Evolutionary conservation across 2,113 vertebrate species (phyloP), one percentile per base, ranked within the genome.

Genomic region (Illadopsis cleaveri): DNA sequence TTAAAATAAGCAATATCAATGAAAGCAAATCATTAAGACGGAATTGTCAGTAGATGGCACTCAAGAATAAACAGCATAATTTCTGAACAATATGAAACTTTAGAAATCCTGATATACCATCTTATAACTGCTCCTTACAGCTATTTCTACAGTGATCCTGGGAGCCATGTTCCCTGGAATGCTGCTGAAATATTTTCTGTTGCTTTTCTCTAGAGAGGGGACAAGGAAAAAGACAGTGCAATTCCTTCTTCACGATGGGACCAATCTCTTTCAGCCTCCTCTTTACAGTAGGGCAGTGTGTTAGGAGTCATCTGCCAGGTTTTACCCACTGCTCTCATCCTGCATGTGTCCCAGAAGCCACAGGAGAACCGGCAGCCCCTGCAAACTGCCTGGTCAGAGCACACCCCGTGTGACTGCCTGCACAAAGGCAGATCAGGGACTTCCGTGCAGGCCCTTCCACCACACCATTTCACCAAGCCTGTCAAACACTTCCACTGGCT

Each of bases 31-130:
- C 14, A 80, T 86, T 83, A 92, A 40, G 56, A 83, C 33, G 69
- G 71, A 80, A 77, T 33, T 90, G 82, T 93, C 94, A 94, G 90
- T 89, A 97, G 95, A 82, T 91, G 91, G 84, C 91, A 96, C 87
- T 90, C 89, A 85, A 94, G 93, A 94, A 96, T 80, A 95, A 94
- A 95, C 33, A 95, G 56, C 71, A 40, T 93, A 9, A 83, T 87
- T 85, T 86, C 75, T 68, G 60, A 71, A 44, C 24, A 56, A 23
- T 51, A 10, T 8, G 24, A 56, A 85, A 77, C n/a, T 73, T 92
- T 2, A 70, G 42, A 62, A 62, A 58, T 6, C 22, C 42, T 88
- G 35, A 48, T 35, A 21, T 24, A 40, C 12, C 6, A 23, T 65
- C n/a, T 72, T 76, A 48, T 8, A 61, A 4, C 40, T 69, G 66